phyloP scores from a whole-genome alignment of 2,113 vertebrate species.

The Brachyistius frenatus region DNA sequence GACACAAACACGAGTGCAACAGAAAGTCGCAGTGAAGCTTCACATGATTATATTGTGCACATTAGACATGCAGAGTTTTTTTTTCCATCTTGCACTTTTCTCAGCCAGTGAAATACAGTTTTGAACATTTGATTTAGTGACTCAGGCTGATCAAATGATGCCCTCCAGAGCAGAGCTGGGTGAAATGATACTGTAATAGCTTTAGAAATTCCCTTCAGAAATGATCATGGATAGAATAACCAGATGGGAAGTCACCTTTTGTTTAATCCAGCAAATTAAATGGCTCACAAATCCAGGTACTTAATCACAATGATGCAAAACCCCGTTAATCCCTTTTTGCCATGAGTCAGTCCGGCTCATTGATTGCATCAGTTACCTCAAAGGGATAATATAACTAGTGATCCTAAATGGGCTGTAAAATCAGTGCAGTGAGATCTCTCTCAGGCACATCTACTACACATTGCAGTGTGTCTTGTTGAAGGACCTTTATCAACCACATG shows the following conservation, averaged over 20 bases:
- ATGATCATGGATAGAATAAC: background rate
- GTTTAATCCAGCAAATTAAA: slow-evolving; percentile 14
- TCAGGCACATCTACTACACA: background rate
- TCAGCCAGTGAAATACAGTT: background rate
- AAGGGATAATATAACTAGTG: background rate
- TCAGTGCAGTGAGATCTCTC: background rate
- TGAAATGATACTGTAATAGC: too few relatives aligned
- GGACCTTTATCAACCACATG: background rate
- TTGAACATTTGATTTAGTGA: background rate
- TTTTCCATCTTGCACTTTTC: background rate
- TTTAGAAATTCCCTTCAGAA: background rate
- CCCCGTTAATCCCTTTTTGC: background rate
- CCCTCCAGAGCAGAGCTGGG: too few relatives aligned
- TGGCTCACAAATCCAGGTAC: background rate
- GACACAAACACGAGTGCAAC: background rate
- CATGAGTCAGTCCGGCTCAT: background rate
- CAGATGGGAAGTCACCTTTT: slow-evolving; percentile 4
- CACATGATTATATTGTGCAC: background rate
- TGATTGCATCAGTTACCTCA: background rate
- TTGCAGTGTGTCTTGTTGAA: too few relatives aligned
- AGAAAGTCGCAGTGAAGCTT: background rate
- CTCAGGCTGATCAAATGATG: background rate
- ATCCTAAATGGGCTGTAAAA: background rate
- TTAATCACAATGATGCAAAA: slow-evolving; percentile 3
- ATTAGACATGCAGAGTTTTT: background rate